Conservation (phyloP, 2,888 invertebrate genomes). For the Acrobasis consociella region DNA sequence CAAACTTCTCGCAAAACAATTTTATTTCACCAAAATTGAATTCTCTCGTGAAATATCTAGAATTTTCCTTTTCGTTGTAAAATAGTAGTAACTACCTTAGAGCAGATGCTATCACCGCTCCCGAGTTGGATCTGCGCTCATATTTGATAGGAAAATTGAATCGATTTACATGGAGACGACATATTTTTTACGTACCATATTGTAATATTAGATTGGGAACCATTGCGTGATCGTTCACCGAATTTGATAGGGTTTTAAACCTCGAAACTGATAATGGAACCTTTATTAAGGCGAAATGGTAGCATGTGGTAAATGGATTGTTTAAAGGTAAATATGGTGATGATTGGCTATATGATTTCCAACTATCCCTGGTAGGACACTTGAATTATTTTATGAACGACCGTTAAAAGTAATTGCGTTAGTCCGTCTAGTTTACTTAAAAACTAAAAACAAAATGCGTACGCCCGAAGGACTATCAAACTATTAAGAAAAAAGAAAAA, state of each 20-base stretch:
- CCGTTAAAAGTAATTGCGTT: too few relatives aligned
- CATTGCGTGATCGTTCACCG: not conserved
- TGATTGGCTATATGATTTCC: too few relatives aligned
- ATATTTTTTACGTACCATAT: not conserved
- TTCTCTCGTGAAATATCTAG: not conserved
- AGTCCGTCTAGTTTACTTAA: too few relatives aligned
- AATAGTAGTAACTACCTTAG: not conserved
- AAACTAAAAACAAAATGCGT: too few relatives aligned
- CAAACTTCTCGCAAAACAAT: not conserved
- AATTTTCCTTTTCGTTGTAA: conserved; percentile 2
- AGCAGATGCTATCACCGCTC: conserved; percentile 11
- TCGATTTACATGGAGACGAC: conserved; percentile 21
- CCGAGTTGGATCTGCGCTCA: conserved; percentile 12
- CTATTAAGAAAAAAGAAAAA: too few relatives aligned
- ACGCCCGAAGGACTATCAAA: too few relatives aligned
- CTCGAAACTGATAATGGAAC: too few relatives aligned
- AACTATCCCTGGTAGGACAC: too few relatives aligned
- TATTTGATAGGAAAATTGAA: conserved; percentile 24
- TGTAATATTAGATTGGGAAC: conserved; percentile 10
- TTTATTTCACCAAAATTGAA: not conserved
- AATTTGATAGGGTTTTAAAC: not conserved
- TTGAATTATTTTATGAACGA: too few relatives aligned
- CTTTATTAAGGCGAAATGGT: too few relatives aligned
- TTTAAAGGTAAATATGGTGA: too few relatives aligned
- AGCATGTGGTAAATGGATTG: too few relatives aligned